Evolutionary conservation across 2,888 invertebrate genomes (phyloP), one percentile per base, ranked within the genome.

Genomic region (Acleris laterana): DNA sequence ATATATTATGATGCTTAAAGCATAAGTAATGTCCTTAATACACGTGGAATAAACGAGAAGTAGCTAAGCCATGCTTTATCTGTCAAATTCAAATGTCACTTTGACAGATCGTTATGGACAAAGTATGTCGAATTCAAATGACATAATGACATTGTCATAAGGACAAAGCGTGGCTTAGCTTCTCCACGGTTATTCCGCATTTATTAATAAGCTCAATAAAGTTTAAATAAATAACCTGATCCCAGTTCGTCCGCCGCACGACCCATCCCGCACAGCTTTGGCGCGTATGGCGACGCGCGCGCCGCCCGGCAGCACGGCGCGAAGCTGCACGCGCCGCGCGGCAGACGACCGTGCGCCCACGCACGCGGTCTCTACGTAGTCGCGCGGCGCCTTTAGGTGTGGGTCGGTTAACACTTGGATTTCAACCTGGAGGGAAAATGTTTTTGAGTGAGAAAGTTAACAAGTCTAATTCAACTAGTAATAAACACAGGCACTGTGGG

Each of bases 341-440:
- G 77, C 65, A 0, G 88, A 81, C 0, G 86, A 70, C 0, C 90
- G 78, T 0, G 82, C 82, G 0, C 68, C 44, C 0, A 89, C 71
- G 62, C 88, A 88, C 0, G 78, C 82, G 0, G 80, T 68, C 67
- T 85, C 81, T 7, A 78, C 75, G 3, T 70, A 50, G 0, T 77
- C 76, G 0, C 68, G n/a, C 0, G 80, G 72, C 0, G 78, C 79
- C 60, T 80, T 74, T 59, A 96, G 94, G 70, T 97, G 87, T 0
- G 95, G 94, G n/a, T 97, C 95, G 0, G 85, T 75, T 0, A 81
- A 63, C 16, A 89, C 74, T 56, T 85, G 81, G 44, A 90, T 84
- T 78, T 89, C 83, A 0, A 90, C 80, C 89, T 89, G 76, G 3
- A 60, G 59, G 19, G 28, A 46, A 22, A 25, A 25, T 25, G 5